Base-by-base conservation (phyloP, 1,140 invertebrate genomes). In the Palaemon carinicauda region DNA sequence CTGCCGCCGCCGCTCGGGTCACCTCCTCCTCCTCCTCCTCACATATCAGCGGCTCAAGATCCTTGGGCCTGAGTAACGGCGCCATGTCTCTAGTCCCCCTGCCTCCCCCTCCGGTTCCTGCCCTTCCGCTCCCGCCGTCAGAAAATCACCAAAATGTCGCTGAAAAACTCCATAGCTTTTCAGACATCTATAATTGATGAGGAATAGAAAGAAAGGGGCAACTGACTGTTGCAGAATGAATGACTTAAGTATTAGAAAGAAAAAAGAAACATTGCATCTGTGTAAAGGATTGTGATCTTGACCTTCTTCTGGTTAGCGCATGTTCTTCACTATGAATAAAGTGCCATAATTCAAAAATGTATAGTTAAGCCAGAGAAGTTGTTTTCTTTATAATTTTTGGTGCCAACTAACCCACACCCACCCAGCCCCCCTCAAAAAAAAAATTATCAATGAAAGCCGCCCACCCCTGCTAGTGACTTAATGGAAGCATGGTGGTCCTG, bases 111-210 rank as follows among this genome's bases (percentile, higher is more conserved):
- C 73, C 33, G 29, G n/a, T 73, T 19, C 69, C 75, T 19, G 41
- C 27, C 31, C 73, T 33, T 41, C 27, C 73, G 17, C 24, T 50
- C 73, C 31, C 9, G 1, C 33, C 73, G 19, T 50, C 73, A 41
- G 33, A 33, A 19, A 31, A 19, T 19, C 15, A 31, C 41, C 77
- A 41, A 27, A 24, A n/a, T 29, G 27, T 52, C 27, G 24, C 19
- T 17, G 56, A 85, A 33, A 85, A 85, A 78, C 29, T 65, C 54
- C 51, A 69, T 41, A 71, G 74, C 52, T 85, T 85, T 53, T 79
- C 56, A 69, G 82, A 85, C 71, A 85, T 69, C 33, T 85, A 78
- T 74, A 60, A 85, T 24, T 85, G 74, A 85, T 21, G 27, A 33
- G 53, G 54, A 60, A 33, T 27, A 33, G 19, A 1, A 54, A 24